Conservation (phyloP, 2,797 vertebrate genomes). For the Rhadinocentrus ornatus region DNA sequence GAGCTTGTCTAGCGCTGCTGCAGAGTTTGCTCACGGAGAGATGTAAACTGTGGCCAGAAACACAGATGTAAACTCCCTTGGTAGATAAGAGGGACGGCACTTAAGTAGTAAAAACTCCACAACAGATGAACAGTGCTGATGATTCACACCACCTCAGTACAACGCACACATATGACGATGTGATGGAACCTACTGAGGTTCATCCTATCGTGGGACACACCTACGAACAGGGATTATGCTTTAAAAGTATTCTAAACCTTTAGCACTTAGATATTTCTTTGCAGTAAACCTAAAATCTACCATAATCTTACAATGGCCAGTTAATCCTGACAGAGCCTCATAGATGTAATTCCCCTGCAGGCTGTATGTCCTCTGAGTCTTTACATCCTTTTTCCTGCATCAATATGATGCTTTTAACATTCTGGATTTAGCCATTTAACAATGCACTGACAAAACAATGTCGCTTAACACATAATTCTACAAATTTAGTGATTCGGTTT, state of each 20-base stretch:
- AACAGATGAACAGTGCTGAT: too few species aligned
- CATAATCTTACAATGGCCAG: background rate
- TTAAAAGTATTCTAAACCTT: background rate
- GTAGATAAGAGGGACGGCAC: too few species aligned
- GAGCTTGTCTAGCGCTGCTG: too few species aligned
- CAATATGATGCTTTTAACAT: background rate
- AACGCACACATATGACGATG: background rate
- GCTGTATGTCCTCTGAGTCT: constrained; percentile 14
- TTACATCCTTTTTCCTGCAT: constrained; percentile 6
- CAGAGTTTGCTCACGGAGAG: too few species aligned
- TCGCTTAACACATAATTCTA: background rate
- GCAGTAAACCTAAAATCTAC: background rate
- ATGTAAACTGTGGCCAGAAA: too few species aligned
- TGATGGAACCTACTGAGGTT: background rate
- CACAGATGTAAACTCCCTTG: too few species aligned
- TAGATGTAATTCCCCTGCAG: constrained; percentile 10
- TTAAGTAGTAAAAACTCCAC: too few species aligned
- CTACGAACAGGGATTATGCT: constrained; percentile 20
- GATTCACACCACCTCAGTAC: too few species aligned
- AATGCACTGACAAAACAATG: constrained; percentile 14
- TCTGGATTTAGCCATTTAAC: constrained; percentile 7
- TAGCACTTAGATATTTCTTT: constrained; percentile 3
- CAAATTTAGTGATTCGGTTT: constrained; percentile 22
- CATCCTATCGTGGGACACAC: background rate
- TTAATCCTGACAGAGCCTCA: constrained; percentile 23